A percentile compares a stretch with the other conserved stretches of the same genome.
These are phyloP conservation scores for Nephrotoma appendiculata DNA, from an alignment of 2,888 invertebrate species.

Conservation along the genomic window DNA sequence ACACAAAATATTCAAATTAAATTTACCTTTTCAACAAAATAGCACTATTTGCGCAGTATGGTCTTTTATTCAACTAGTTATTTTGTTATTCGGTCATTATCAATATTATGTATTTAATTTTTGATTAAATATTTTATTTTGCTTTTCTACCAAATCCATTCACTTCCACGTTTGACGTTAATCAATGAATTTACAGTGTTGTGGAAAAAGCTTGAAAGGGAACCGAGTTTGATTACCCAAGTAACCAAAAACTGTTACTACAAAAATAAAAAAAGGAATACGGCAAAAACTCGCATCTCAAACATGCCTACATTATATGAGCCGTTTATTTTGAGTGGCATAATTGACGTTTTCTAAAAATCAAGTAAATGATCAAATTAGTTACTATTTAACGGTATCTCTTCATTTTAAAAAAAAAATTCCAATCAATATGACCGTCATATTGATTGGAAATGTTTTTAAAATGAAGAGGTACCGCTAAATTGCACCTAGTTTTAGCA, in stretches of 20 bases:
- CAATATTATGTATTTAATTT: not conserved
- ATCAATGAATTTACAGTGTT: not conserved
- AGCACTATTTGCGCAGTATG: not conserved
- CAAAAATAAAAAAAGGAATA: no score
- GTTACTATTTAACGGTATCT: no score
- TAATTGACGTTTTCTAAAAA: no score
- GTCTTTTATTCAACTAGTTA: not conserved
- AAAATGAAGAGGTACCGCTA: no score
- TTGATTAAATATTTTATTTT: not conserved
- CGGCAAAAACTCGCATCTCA: no score
- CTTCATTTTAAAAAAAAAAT: no score
- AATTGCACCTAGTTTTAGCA: no score
- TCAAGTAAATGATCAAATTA: no score
- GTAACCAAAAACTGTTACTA: not conserved
- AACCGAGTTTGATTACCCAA: not conserved
- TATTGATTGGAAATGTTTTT: no score
- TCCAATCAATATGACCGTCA: no score
- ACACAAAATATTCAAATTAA: not conserved
- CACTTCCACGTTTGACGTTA: conserved; percentile 6
- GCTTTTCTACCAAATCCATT: not conserved
- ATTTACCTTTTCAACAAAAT: not conserved
- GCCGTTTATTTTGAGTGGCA: no score
- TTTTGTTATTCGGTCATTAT: not conserved
- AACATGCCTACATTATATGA: no score
- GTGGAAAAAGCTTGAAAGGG: not conserved